These are phyloP conservation scores for Cassiopea andromeda DNA, from an alignment of 30 jellyfish, hydroid and myxozoan species.

Conservation along the genomic window DNA sequence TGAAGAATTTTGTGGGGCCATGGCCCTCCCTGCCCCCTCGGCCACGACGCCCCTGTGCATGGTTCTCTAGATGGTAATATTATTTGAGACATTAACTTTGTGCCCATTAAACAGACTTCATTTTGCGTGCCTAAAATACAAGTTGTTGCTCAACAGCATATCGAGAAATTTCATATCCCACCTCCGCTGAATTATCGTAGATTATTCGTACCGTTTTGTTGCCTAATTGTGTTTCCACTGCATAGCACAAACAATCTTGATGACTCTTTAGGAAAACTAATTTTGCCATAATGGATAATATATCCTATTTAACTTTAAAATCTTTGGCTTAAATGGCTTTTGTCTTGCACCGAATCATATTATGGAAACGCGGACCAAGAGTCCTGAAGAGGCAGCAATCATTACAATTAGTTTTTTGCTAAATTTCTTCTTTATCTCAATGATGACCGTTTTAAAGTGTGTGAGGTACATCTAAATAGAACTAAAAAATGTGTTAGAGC, in stretches of 20 bases:
- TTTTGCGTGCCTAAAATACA: too few relatives aligned
- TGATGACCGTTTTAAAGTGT: neutral
- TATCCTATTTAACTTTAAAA: constrained; percentile 32
- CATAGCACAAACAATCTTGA: neutral
- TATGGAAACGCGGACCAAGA: constrained; percentile 12
- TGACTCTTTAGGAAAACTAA: constrained; percentile 19
- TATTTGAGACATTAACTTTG: neutral
- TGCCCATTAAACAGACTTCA: neutral
- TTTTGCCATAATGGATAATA: constrained; percentile 8
- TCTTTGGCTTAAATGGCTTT: neutral
- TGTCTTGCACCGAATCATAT: neutral
- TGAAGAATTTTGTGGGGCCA: too few relatives aligned
- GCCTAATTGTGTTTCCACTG: constrained; percentile 19
- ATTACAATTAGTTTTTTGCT: neutral
- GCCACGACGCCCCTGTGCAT: too few relatives aligned
- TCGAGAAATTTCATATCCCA: constrained; percentile 1
- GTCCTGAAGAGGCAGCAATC: neutral
- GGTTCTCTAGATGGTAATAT: too few relatives aligned
- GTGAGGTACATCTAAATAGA: too few relatives aligned
- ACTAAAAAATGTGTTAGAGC: too few relatives aligned
- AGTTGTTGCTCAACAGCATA: neutral
- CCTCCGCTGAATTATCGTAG: constrained; percentile 6
- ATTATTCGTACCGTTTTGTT: constrained; percentile 6
- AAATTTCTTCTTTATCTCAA: neutral
- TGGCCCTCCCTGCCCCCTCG: too few relatives aligned